Base-by-base conservation (phyloP, 2,888 invertebrate genomes). In the Watsonalla cultraria region DNA sequence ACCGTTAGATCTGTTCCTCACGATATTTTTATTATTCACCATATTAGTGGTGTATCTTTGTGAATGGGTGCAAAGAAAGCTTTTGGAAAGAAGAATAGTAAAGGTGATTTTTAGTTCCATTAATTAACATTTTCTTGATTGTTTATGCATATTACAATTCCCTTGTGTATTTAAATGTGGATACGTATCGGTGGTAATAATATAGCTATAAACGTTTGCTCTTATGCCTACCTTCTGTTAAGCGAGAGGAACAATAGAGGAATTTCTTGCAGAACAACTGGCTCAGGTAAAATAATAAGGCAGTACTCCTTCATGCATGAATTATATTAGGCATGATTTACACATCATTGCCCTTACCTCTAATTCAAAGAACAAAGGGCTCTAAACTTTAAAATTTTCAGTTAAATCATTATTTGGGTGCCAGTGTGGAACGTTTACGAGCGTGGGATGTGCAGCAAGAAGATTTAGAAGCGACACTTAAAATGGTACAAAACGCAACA, bases 61-160 rank as follows among this genome's bases (percentile, higher is more conserved):
- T 14, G 49, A 49, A 34, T 49, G 49, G 49, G 35, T 49, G 15
- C 49, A 49, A 49, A 49, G 39, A 33, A 49, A 39, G 15, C 34
- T 49, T 37, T 49, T 49, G 49, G 49, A 49, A 49, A 49, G 39
- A 34, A 49, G 49, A 49, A 49, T 49, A 39, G 39, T 49, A 39
- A 49, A 49, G 49, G 49, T 49, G 15, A 15, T 49, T 47, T 33
- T 7, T 11, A 15, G 2, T 15, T 5, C 4, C 24, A 5, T 15
- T 14, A 14, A 8, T 15, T 46, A 8, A 14, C 5, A 46, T 14
- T 46, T 8, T 5, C 14, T 15, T 15, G 7, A 14, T 46, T 2
- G 7, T 7, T 5, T 46, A 46, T 46, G 14, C n/a, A 13, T 14
- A 6, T 13, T 13, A 46, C 14, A 13, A 14, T 5, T 13, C 24